These are phyloP conservation scores for Heloderma charlesbogerti DNA, from an alignment of 2,113 vertebrate genomes.

Conservation along the genomic window DNA sequence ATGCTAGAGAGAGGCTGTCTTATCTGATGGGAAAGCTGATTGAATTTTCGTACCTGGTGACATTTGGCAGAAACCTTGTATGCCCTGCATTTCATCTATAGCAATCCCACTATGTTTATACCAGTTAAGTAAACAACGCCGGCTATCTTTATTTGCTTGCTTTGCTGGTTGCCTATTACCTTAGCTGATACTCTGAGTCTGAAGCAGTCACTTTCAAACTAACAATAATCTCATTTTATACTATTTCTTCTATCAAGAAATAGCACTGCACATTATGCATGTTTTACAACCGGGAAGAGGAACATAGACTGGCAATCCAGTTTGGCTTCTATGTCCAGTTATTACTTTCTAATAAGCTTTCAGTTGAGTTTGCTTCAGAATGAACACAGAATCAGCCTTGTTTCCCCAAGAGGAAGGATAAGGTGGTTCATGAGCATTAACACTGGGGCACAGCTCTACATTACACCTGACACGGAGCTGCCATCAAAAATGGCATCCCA, in stretches of 20 bases:
- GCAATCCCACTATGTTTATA: conserved; percentile 29
- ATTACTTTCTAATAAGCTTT: neutral
- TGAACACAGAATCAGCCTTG: neutral
- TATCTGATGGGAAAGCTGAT: conserved; percentile 61
- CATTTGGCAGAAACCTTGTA: conserved; percentile 44
- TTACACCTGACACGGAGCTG: neutral
- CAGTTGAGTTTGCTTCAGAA: neutral
- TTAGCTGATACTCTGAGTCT: neutral
- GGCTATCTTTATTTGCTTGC: conserved; percentile 23
- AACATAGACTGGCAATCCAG: neutral
- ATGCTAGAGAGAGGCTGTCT: conserved; percentile 20
- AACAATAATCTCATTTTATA: neutral
- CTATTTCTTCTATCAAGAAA: neutral
- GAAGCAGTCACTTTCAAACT: neutral
- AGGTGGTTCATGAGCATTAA: neutral
- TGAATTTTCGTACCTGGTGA: conserved; percentile 55
- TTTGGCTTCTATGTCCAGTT: neutral
- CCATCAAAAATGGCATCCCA: neutral
- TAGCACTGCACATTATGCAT: too few relatives aligned
- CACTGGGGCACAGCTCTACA: neutral
- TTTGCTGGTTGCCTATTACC: neutral
- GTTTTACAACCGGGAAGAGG: neutral
- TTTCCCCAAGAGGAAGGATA: too few relatives aligned
- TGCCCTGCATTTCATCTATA: conserved; percentile 44
- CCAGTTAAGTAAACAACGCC: conserved; percentile 46